Conservation (phyloP, 2,797 vertebrate genomes). For the Pitangus sulphuratus region DNA sequence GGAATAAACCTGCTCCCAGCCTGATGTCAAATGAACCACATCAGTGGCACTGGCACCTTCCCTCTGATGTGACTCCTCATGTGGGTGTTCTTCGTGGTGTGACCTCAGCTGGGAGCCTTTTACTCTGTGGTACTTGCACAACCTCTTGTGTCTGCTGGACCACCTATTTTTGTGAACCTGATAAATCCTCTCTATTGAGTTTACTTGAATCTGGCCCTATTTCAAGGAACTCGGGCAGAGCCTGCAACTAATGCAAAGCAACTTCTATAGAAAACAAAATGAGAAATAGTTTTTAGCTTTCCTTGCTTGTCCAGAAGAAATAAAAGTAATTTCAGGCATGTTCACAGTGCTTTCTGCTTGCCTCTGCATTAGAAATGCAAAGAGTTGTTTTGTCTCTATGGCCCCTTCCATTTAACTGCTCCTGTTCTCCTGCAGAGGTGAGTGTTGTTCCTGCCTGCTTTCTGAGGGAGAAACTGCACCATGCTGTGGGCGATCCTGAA, state of each 20-base stretch:
- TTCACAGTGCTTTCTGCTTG: not conserved
- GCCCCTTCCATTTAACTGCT: not conserved
- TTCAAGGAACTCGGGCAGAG: not conserved
- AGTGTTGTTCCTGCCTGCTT: not conserved
- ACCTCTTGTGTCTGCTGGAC: not conserved
- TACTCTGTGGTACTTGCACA: fast-evolving
- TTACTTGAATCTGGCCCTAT: not conserved
- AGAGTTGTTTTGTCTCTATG: not conserved
- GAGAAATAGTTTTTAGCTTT: not conserved
- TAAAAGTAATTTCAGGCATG: not conserved
- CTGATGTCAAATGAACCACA: not conserved
- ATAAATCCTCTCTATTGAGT: not conserved
- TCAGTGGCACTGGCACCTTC: not conserved
- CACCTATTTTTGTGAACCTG: not conserved
- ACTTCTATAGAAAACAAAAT: not conserved
- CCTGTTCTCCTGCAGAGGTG: not conserved
- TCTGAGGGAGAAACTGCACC: not conserved
- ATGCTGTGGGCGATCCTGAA: not conserved
- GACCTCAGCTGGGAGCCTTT: not conserved
- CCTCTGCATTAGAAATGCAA: not conserved
- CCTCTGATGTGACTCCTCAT: not conserved
- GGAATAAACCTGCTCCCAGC: not conserved
- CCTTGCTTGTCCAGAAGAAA: not conserved
- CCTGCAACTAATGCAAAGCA: not conserved
- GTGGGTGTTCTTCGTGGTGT: fast-evolving